Evolutionary conservation across 2,888 invertebrate species (phyloP), one percentile per base, ranked within the genome.

Genomic region (Toxonevra muliebris): DNA sequence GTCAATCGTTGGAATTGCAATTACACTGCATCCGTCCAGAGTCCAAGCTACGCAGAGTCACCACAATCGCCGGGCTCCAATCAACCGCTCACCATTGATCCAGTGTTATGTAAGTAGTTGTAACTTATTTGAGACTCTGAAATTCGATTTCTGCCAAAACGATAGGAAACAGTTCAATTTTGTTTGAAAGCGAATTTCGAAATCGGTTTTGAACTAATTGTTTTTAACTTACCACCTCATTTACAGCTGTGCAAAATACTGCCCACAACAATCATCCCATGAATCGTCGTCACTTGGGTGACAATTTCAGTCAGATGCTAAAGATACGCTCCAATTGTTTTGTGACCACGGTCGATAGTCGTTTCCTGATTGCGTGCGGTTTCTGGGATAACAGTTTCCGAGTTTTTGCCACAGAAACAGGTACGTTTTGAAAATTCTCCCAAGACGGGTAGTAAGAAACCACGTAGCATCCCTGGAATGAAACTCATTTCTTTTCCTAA

Each of bases 351-450:
- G 97, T 98, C 1, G 99, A 99, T 86, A 97, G 97, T 80, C 89
- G 96, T 73, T 97, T 96, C 87, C 90, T 99, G 75, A 94, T 99
- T 74, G 97, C 98, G 1, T 97, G 97, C 81, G 99, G 99, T 64
- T 99, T 98, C 87, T 98, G 98, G 96, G 99, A 99, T 85, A 98
- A 98, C 86, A 97, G 97, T 86, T 99, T 99, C 87, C 88, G 99
- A 9, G 96, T 99, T 17, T 98, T 98, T 86, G 95, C 95, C 58
- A 96, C 98, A 0, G 99, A 99, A 82, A 94, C 95, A 69, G 96
- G 96, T 95, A 94, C 95, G 88, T 40, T 10, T 8, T 17, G 7
- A 8, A 13, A 3, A 4, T 30, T 4, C 30, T 4, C 2, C 30
- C 7, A 30, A 2, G 7, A 30, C 30, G 30, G 30, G 30, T 30